Percentiles rank a stretch among this genome's conserved stretches.
Conservation (phyloP, 2,797 vertebrate species). For the Neosalanx taihuensis region DNA sequence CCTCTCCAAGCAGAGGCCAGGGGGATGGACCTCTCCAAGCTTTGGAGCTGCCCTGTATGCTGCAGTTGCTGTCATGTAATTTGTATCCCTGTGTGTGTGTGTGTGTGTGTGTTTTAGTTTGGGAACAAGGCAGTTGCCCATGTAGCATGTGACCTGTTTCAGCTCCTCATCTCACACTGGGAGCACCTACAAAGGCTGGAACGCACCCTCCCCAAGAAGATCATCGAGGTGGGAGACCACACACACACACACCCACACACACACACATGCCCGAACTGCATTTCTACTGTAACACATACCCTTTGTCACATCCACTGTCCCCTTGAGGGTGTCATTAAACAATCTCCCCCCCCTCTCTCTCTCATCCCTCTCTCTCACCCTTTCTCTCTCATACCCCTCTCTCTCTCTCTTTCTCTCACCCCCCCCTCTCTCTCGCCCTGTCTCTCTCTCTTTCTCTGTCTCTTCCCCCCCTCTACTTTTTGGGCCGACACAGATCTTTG, state of each 20-base stretch:
- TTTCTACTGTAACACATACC: background rate
- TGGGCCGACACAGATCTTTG: constrained; percentile 84
- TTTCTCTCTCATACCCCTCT: constrained; percentile 7
- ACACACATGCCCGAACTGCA: constrained; percentile 14
- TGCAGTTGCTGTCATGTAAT: background rate
- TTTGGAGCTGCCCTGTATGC: background rate
- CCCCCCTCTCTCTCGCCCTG: no score
- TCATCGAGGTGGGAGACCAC: constrained; percentile 82
- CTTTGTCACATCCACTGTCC: constrained; percentile 36
- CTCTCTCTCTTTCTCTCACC: no score
- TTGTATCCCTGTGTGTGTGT: constrained; percentile 1
- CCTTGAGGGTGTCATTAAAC: constrained; percentile 60
- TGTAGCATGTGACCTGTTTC: constrained; percentile 91
- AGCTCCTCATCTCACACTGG: constrained; percentile 92
- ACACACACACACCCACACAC: background rate
- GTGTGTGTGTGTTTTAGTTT: constrained; percentile 72
- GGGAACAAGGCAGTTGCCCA: constrained; percentile 92
- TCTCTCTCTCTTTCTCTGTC: no score
- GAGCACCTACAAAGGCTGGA: constrained; percentile 87
- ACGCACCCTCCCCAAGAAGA: constrained; percentile 84
- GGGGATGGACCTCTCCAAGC: no score
- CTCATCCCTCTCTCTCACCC: background rate
- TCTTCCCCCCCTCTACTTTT: background rate
- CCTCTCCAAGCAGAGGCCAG: no score
- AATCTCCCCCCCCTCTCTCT: constrained; percentile 48